phyloP scores from a whole-genome alignment of 1,140 invertebrate genomes.

The Penaeus indicus region DNA sequence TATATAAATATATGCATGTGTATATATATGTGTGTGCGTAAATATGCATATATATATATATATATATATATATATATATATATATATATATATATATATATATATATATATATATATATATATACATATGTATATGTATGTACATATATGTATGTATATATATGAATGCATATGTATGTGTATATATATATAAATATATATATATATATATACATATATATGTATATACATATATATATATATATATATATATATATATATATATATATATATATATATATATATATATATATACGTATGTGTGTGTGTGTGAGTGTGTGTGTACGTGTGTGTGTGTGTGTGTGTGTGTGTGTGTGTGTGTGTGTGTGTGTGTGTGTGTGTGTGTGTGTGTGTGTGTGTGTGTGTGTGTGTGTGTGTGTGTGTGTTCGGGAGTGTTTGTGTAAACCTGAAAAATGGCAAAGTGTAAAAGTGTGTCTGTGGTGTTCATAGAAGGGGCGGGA shows the following conservation, averaged over 20 bases:
- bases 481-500: not conserved
- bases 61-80: not conserved
- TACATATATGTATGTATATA: too few relatives aligned
- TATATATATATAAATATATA: too few relatives aligned
- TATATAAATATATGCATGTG: too few relatives aligned
- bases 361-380: not conserved
- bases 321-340: too few relatives aligned
- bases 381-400: not conserved
- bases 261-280: not conserved
- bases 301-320: too few relatives aligned
- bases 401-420: not conserved
- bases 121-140: too few relatives aligned
- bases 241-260: not conserved
- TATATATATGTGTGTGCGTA: too few relatives aligned
- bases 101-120: too few relatives aligned
- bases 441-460: not conserved
- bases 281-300: too few relatives aligned
- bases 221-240: not conserved
- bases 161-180: too few relatives aligned
- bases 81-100: not conserved
- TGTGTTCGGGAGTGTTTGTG: not conserved
- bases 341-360: not conserved
- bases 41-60: not conserved
- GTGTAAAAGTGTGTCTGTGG: not conserved
- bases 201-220: not conserved